These are phyloP conservation scores for Drosophila kikkawai DNA, from an alignment of 1,140 invertebrate species.

Conservation along the genomic window DNA sequence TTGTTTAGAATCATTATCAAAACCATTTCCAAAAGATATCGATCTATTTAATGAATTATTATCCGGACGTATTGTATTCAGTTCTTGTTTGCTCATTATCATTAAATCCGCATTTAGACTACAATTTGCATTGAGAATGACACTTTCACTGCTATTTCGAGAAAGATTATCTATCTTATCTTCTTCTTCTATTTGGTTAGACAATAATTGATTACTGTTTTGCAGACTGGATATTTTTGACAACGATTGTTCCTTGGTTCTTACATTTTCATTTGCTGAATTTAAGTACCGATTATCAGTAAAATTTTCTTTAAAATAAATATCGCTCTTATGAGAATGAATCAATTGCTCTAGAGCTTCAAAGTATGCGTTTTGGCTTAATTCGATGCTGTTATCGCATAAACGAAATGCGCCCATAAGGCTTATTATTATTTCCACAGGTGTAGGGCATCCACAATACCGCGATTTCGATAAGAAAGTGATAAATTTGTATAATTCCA, in stretches of 20 bases:
- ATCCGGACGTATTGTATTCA: no score
- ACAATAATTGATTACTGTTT: not conserved
- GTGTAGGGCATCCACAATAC: conserved; percentile 21
- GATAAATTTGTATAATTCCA: conserved; percentile 37
- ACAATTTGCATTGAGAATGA: not conserved
- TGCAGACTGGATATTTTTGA: not conserved
- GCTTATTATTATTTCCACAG: conserved; percentile 37
- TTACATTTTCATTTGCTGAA: not conserved
- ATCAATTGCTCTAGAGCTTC: conserved; percentile 25
- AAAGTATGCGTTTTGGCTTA: conserved; percentile 12
- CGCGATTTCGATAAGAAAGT: conserved; percentile 25
- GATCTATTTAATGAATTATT: not conserved
- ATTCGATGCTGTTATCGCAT: conserved; percentile 14
- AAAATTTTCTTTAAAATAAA: conserved; percentile 17
- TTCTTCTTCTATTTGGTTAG: not conserved
- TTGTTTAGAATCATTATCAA: no score
- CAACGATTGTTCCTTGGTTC: not conserved
- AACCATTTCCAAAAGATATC: not conserved
- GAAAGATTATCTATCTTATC: not conserved
- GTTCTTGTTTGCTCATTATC: not conserved
- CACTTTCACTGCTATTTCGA: not conserved
- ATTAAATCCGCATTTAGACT: not conserved
- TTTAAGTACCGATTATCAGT: not conserved
- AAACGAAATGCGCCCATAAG: conserved; percentile 31
- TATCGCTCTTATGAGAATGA: conserved; percentile 45